Percentiles rank a stretch among this genome's conserved stretches.
Evolutionary conservation across 1,140 invertebrate species (phyloP).

Genomic region (Bombus terrestris): DNA sequence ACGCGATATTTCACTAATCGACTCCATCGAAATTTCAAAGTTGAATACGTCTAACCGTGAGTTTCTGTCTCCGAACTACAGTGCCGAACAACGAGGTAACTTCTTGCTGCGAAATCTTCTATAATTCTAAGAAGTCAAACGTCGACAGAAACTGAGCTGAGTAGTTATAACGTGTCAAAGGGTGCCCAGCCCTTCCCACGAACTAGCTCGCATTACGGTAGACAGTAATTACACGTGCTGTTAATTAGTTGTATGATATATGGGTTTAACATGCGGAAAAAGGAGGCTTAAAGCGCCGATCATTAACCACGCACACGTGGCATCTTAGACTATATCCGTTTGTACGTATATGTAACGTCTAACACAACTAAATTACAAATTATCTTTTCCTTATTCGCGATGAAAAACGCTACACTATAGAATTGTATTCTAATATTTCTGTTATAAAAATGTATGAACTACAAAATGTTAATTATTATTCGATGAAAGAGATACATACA

Average conservation of each 20-base stretch:
- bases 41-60: background rate
- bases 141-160: conserved; percentile 20
- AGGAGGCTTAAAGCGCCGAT: conserved; percentile 28
- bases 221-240: conserved; percentile 71
- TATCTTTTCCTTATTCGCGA: background rate
- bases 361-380: background rate
- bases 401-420: background rate
- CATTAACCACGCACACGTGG: conserved; percentile 51
- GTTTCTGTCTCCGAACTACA: background rate
- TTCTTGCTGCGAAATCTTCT: background rate
- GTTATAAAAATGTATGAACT: background rate
- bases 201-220: conserved; percentile 63
- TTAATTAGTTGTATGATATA: conserved; percentile 75
- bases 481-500: background rate
- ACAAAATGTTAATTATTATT: background rate
- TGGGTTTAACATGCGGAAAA: conserved; percentile 49
- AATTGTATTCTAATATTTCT: background rate
- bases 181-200: conserved; percentile 20
- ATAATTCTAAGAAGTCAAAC: conserved; percentile 21
- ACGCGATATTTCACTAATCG: background rate
- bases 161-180: conserved; percentile 15
- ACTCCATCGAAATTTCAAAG: background rate
- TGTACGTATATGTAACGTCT: background rate
- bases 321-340: conserved; percentile 7
- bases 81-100: background rate